Percentiles rank a stretch among this genome's conserved stretches.
These are phyloP conservation scores for Phortica okadai DNA, from an alignment of 2,888 invertebrate genomes.

Conservation along the genomic window DNA sequence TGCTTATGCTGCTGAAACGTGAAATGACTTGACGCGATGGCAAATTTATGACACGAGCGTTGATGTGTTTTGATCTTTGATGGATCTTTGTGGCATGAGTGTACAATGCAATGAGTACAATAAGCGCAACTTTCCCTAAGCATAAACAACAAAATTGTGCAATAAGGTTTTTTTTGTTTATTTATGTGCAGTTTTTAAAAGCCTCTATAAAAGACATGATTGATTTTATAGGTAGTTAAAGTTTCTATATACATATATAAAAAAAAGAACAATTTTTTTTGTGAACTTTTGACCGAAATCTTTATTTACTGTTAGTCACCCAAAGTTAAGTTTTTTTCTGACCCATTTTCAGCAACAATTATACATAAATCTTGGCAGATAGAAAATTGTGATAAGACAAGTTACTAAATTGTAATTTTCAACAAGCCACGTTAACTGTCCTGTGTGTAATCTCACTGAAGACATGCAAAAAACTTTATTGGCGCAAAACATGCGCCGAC, in stretches of 20 bases:
- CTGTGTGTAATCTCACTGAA: neutral
- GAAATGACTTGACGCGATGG: neutral
- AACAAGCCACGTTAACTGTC: neutral
- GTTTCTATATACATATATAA: no score
- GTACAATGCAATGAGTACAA: neutral
- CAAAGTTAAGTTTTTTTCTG: neutral
- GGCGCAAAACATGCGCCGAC: slow-evolving; percentile 16
- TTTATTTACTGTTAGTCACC: no score
- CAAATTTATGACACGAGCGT: neutral
- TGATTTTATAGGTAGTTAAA: no score
- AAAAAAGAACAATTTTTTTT: no score
- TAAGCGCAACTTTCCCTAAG: no score
- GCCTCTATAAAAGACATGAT: no score
- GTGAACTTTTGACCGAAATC: no score
- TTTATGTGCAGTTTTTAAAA: no score
- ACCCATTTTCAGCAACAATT: neutral
- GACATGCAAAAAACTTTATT: slow-evolving; percentile 15
- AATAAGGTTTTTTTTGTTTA: no score
- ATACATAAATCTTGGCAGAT: neutral
- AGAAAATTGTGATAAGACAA: neutral
- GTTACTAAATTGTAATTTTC: neutral
- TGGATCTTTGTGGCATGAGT: neutral
- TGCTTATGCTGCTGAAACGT: neutral
- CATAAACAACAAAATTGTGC: no score
- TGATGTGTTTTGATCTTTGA: neutral